Evolutionary conservation across 23 tunicate genomes (phyloP).

Genomic region (Styela clava): DNA sequence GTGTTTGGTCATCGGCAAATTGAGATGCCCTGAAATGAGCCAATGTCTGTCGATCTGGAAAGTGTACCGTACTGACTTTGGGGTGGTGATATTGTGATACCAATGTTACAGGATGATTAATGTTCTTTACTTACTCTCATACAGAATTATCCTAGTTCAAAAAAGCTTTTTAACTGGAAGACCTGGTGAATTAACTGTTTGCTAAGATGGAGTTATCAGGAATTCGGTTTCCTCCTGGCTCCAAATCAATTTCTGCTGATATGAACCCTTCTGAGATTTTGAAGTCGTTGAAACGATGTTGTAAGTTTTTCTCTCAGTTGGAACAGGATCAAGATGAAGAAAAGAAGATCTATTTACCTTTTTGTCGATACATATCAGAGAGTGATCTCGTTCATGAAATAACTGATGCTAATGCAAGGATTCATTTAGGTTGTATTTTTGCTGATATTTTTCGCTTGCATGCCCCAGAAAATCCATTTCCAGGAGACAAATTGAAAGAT

Average conservation of each 20-base stretch:
- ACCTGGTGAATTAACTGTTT: too few relatives aligned
- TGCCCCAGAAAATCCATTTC: conserved; percentile 92
- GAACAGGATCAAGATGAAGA: conserved; percentile 85
- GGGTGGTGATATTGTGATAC: too few relatives aligned
- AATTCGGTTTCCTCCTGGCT: conserved; percentile 71
- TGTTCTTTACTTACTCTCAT: too few relatives aligned
- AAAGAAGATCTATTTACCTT: conserved; percentile 58
- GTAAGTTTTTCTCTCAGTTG: conserved; percentile 83
- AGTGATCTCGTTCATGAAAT: conserved; percentile 71
- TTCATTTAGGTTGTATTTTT: conserved; percentile 69
- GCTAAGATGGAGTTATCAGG: neutral
- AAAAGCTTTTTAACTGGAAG: too few relatives aligned
- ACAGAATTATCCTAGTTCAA: too few relatives aligned
- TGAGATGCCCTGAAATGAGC: too few relatives aligned
- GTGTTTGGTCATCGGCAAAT: too few relatives aligned
- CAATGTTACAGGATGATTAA: too few relatives aligned
- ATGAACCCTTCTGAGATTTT: conserved; percentile 73
- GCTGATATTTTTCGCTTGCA: conserved; percentile 81
- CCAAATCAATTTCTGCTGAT: conserved; percentile 73
- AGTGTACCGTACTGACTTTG: too few relatives aligned
- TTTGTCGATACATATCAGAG: conserved; percentile 59
- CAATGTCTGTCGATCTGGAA: too few relatives aligned
- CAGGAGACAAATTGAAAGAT: conserved; percentile 55
- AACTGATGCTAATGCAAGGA: conserved; percentile 57
- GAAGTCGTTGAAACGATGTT: conserved; percentile 79